A percentile compares a stretch with the other conserved stretches of the same genome.
Evolutionary conservation across 2,797 vertebrate genomes (phyloP).

Genomic region (Dallia pectoralis): DNA sequence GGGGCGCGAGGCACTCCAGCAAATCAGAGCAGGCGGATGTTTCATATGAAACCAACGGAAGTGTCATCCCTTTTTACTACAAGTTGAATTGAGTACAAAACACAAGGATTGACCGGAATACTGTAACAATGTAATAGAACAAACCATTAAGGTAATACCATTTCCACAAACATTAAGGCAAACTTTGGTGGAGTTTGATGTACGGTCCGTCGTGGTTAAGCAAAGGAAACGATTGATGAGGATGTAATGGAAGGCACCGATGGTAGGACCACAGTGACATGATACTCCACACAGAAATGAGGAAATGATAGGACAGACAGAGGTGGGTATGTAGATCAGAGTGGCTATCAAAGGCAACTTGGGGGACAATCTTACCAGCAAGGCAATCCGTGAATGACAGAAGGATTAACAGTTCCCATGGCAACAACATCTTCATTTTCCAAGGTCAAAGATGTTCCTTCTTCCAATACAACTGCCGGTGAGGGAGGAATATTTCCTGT

Average conservation of each 20-base stretch:
- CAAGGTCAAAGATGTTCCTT: slow-evolving; percentile 84
- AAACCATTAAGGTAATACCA: neutral
- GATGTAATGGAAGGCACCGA: neutral
- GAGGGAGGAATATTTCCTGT: slow-evolving; percentile 66
- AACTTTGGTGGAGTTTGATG: slow-evolving; percentile 10
- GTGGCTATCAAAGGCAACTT: slow-evolving; percentile 77
- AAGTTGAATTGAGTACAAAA: neutral
- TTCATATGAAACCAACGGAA: neutral
- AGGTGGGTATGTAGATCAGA: slow-evolving; percentile 70
- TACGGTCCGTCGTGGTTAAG: slow-evolving; percentile 18
- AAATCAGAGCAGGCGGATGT: too few species aligned
- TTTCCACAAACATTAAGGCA: neutral
- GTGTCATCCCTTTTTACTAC: neutral
- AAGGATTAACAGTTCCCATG: slow-evolving; percentile 92
- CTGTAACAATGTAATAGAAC: neutral
- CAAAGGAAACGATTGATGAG: slow-evolving; percentile 8
- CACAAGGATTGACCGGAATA: neutral
- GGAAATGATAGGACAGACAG: slow-evolving; percentile 43
- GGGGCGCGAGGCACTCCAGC: too few species aligned
- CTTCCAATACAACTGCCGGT: slow-evolving; percentile 70
- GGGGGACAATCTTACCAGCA: slow-evolving; percentile 80
- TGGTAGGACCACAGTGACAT: slow-evolving; percentile 12
- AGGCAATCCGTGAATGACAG: slow-evolving; percentile 86
- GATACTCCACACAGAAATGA: slow-evolving; percentile 33
- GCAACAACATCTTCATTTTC: slow-evolving; percentile 91